Percentiles rank a stretch among this genome's conserved stretches.
phyloP scores from a whole-genome alignment of 2,113 vertebrate genomes.

The Sinocyclocheilus anophthalmus region DNA sequence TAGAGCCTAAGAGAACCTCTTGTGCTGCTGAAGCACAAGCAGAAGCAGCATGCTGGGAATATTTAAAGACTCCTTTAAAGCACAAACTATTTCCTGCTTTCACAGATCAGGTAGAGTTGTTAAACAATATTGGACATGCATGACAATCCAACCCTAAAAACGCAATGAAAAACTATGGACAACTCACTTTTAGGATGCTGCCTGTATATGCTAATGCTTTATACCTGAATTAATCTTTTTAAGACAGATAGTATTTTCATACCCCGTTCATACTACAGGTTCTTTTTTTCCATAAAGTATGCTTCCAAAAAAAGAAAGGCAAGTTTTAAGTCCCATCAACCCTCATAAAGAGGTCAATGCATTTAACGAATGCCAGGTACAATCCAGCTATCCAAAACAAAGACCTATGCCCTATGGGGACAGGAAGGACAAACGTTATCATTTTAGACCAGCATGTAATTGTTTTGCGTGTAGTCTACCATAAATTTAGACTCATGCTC shows the following conservation, averaged over 20 bases:
- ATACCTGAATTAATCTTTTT: conserved; percentile 1
- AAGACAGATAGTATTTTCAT: background rate
- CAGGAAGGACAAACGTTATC: background rate
- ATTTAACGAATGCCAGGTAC: background rate
- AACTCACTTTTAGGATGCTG: background rate
- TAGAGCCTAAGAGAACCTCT: background rate
- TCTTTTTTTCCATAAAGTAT: background rate
- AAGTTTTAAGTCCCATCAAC: conserved; percentile 37
- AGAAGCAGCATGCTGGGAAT: conserved; percentile 40
- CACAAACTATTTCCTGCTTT: conserved; percentile 26
- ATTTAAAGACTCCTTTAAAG: conserved; percentile 29
- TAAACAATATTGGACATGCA: background rate
- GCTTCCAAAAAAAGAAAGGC: conserved; percentile 37
- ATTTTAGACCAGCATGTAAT: background rate
- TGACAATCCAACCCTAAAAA: conserved; percentile 4
- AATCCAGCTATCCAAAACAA: background rate
- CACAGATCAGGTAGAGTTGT: background rate
- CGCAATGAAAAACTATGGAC: background rate
- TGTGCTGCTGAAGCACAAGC: background rate
- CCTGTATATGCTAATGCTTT: background rate
- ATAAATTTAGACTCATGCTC: too few species aligned
- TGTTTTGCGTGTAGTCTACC: too few species aligned
- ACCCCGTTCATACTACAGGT: background rate
- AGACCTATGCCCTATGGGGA: too few species aligned
- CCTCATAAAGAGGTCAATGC: conserved; percentile 6